Base-by-base conservation (phyloP, 2,888 invertebrate species). In the Drosophila kambysellisi region DNA sequence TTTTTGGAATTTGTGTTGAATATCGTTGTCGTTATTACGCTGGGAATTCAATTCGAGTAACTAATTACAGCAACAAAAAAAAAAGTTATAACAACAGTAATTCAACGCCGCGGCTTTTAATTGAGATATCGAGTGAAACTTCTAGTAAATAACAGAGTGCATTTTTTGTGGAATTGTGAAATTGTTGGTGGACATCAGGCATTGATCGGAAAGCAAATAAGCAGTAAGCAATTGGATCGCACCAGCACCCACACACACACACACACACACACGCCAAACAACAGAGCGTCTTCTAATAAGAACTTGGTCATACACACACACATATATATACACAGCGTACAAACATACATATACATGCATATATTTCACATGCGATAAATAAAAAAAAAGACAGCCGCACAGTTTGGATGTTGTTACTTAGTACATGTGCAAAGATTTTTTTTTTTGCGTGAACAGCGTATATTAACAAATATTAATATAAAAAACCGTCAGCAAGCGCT, bases 1-100 rank as follows among this genome's bases (percentile, higher is more conserved):
- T 70, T 78, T 77, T 88, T 83, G 79, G 74, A 78, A 77, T 76
- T 81, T 79, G 81, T 82, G 78, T 81, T 81, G 74, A 77, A 79
- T 73, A 82, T 67, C 81, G 73, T 56, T 59, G 71, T 57, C 62
- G 62, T 72, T 65, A 73, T 67, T 60, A 46, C 70, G 75, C 72
- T 79, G 59, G 58, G 62, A 68, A 68, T 41, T 76, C 57, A 50
- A 69, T 41, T 46, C 52, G 53, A 15, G 46, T 62, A 52, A 53
- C 48, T 46, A 63, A 48, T 58, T 29, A 50, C 33, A 59, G 54
- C 39, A 59, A 61, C 35, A 54, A 20, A 35, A 57, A n/a, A n/a
- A 29, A 15, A 17, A 50, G 35, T 32, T n/a, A 51, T 48, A 53
- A 46, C 51, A 59, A 39, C 2, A 52, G 32, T 43, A 9, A 54